A percentile compares a stretch with the other conserved stretches of the same genome.
These are phyloP conservation scores for Octodon degus DNA, from an alignment of 2,113 vertebrate species.

Conservation along the genomic window DNA sequence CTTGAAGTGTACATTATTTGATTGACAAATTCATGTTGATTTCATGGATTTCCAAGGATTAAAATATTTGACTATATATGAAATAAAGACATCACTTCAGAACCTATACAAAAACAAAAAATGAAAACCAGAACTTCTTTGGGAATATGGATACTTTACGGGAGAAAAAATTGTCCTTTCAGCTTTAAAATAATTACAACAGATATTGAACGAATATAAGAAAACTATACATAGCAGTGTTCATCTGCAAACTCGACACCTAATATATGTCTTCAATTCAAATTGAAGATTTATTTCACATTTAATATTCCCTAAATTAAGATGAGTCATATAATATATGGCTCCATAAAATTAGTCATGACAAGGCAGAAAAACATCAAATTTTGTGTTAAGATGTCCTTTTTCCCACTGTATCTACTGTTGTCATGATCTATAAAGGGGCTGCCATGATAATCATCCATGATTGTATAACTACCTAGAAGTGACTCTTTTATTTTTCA, in stretches of 20 bases:
- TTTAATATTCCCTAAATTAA: constrained; percentile 9
- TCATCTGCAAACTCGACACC: background rate
- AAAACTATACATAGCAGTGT: background rate
- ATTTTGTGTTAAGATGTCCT: background rate
- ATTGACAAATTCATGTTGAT: background rate
- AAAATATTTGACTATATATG: background rate
- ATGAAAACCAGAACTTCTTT: background rate
- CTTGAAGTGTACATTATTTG: background rate
- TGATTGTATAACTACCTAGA: background rate
- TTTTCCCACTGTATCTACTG: background rate
- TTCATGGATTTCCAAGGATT: background rate
- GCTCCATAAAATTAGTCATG: background rate
- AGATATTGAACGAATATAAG: constrained; percentile 3
- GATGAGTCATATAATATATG: background rate
- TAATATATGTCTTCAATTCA: background rate
- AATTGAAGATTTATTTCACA: background rate
- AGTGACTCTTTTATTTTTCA: background rate
- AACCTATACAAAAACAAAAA: background rate
- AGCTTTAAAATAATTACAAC: background rate
- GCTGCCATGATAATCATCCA: background rate
- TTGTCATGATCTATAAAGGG: background rate
- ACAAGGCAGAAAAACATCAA: background rate
- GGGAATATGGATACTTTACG: background rate
- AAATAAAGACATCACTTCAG: background rate
- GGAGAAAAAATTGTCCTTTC: background rate